Base-by-base conservation (phyloP, 1,140 invertebrate genomes). In the Atopsyche davidsoni region DNA sequence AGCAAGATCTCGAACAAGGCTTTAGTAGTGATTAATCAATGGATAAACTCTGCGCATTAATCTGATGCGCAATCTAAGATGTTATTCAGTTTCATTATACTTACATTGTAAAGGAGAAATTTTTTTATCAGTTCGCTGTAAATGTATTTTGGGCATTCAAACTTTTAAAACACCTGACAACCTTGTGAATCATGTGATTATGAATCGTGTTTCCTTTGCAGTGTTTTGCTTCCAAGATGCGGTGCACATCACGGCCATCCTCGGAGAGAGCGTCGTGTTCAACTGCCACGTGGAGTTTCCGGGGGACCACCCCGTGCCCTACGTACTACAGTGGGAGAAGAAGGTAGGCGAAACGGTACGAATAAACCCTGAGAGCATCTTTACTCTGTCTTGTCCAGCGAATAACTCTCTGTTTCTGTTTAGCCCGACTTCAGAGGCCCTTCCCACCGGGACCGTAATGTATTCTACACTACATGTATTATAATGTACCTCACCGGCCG, bases 271-370 rank as follows among this genome's bases (percentile, higher is more conserved):
- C 62, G 91, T 95, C 70, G 87, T 95, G 65, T 90, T 96, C 79
- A 93, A 93, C 75, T 96, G 92, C 77, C 88, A 90, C 74, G 89
- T 96, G 73, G 89, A 93, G 71, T 95, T 92, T 75, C 92, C 92
- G 59, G 88, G 89, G 70, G 87, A 89, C 74, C 86, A 92, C 72
- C 87, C 89, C 63, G 89, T 93, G 74, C 90, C 92, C 72, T 95
- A 95, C 78, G 90, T 95, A 75, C 85, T 95, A 68, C 91, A 95
- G 80, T 96, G 92, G 92, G 88, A 93, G 83, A 95, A 94, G 84
- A 92, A 93, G 86, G 90, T 93, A 86, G 86, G 85, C 83, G 86
- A 89, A 77, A 86, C 83, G 87, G 86, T 90, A 89, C 82, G 85
- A 83, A 83, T 81, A 79, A n/a, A n/a, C n/a, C n/a, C n/a, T n/a